These are phyloP conservation scores for Notospermus geniculatus DNA, from an alignment of 1,140 invertebrate species.

Conservation along the genomic window DNA sequence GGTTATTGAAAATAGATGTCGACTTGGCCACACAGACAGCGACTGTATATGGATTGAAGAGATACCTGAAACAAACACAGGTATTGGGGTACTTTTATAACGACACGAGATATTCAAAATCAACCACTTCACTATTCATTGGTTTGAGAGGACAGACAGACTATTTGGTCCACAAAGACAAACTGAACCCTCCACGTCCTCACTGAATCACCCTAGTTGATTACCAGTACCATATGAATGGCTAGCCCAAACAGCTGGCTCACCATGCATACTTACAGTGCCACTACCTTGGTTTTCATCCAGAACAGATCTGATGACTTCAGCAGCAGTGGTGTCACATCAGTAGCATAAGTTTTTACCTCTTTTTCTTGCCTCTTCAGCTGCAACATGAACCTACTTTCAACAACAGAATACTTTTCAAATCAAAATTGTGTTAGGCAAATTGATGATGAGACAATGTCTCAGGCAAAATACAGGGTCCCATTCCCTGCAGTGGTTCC, in stretches of 20 bases:
- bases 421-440: too few species aligned
- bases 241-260: neutral
- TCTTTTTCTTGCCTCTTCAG: conserved; percentile 34
- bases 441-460: too few species aligned
- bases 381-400: conserved; percentile 27
- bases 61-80: conserved; percentile 66
- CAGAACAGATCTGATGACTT: conserved; percentile 29
- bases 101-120: neutral
- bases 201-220: too few species aligned
- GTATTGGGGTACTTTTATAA: neutral
- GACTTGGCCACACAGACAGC: conserved; percentile 87
- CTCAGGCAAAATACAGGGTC: too few species aligned
- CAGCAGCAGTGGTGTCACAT: conserved; percentile 36
- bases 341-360: conserved; percentile 34
- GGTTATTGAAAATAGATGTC: conserved; percentile 85
- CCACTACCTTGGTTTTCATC: conserved; percentile 32
- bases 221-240: too few species aligned
- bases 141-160: too few species aligned
- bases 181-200: too few species aligned
- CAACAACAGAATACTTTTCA: too few species aligned
- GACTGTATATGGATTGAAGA: conserved; percentile 90
- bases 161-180: too few species aligned
- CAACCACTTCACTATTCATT: conserved; percentile 6
- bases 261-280: conserved; percentile 33
- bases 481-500: too few species aligned